Base-by-base conservation (phyloP, 2,113 vertebrate genomes). In the Romanogobio albipinnatus region DNA sequence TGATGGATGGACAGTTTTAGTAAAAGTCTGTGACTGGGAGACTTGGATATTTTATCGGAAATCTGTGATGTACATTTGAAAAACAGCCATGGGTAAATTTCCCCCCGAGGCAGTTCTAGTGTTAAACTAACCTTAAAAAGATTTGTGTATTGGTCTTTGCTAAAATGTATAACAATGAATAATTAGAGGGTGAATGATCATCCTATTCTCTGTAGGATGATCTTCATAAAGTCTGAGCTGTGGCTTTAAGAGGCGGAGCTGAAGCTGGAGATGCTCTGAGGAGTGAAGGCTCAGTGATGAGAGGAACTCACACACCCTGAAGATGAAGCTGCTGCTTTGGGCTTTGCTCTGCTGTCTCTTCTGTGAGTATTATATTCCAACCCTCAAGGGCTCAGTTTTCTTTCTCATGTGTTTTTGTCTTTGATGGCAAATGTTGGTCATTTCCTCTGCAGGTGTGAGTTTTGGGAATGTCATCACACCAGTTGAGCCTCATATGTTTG, bases 391-490 rank as follows among this genome's bases (percentile, higher is more conserved):
- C 13, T 26, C 5, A 62, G 24, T 2, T 61, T 26, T 1, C 4
- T 24, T 29, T 62, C 14, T 14, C 11, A 8, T 19, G 22, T 56
- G 17, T 56, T 7, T 19, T 22, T 22, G 53, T 56, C 6, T 7
- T 56, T 22, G 53, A 3, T 56, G 51, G 22, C 7, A 62, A 62
- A 29, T 14, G 10, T 17, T 9, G 9, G 10, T 36, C 1, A 17
- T 39, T 61, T 24, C 11, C n/a, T 79, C 51, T 79, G 24, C 39
- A 82, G 78, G n/a, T 76, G 43, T 19, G 47, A 86, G 70, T 26
- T 43, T 74, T 64, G 77, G 58, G 8, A n/a, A 81, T 74, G 14
- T 1, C 56, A 81, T 86, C 53, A 76, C 59, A n/a, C 19, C 79
- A 26, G n/a, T 13, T 4, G 6, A 58, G 5, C 13, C 19, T 36